phyloP scores from a whole-genome alignment of 2,888 invertebrate species.

The Antitype chi region DNA sequence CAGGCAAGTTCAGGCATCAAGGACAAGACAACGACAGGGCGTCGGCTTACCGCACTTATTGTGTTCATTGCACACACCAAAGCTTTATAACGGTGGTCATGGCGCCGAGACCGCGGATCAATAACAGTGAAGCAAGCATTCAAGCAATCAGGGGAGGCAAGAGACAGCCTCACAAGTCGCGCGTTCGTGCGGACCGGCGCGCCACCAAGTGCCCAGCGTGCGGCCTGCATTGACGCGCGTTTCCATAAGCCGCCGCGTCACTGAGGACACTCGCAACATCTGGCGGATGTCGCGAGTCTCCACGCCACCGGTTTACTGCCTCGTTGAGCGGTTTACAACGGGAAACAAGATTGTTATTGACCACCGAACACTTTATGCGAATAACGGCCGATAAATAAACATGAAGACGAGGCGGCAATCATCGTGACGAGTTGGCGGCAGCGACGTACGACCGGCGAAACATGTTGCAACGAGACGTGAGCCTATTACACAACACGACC shows the following conservation, averaged over 20 bases:
- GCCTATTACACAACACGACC: not conserved
- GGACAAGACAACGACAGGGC: not conserved
- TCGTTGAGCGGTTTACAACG: not conserved
- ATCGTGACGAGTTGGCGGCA: not conserved
- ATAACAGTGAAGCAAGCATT: not conserved
- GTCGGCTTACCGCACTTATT: not conserved
- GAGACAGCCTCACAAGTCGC: not conserved
- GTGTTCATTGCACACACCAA: not conserved
- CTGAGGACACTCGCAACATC: too few species aligned
- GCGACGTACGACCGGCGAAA: not conserved
- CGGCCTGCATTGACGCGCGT: not conserved
- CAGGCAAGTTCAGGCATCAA: not conserved
- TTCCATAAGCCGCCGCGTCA: not conserved
- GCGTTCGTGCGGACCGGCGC: not conserved
- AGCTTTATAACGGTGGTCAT: not conserved
- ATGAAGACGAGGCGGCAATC: constrained; percentile 20
- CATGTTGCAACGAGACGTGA: not conserved
- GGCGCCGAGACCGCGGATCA: not conserved
- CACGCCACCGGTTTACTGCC: not conserved
- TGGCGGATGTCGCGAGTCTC: too few species aligned
- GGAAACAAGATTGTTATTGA: constrained; percentile 28
- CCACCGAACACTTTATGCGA: constrained; percentile 25
- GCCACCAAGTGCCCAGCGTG: not conserved
- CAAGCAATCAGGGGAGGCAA: not conserved
- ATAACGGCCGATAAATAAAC: constrained; percentile 56